Evolutionary conservation across 2,113 vertebrate genomes (phyloP).

Genomic region (Mirounga angustirostris): DNA sequence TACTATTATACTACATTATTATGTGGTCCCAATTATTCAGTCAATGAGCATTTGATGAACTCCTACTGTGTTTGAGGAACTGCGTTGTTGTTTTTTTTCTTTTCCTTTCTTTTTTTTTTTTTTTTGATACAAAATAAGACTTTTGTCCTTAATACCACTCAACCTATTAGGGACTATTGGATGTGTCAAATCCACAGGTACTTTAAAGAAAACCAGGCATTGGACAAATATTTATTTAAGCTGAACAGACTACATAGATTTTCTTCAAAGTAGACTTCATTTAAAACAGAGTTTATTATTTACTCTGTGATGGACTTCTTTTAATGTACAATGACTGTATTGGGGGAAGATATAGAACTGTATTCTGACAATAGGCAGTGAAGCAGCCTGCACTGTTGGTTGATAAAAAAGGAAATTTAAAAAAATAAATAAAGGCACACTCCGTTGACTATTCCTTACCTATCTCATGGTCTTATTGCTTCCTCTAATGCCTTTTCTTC

Average conservation of each 20-base stretch:
- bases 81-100: not conserved
- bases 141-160: not conserved
- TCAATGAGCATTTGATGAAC: not conserved
- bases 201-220: conserved; percentile 7
- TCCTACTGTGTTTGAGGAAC: not conserved
- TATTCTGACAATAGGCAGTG: not conserved
- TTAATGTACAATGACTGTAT: not conserved
- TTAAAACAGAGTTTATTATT: conserved; percentile 29
- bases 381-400: not conserved
- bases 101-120: not conserved
- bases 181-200: conserved; percentile 35
- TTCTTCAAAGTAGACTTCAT: not conserved
- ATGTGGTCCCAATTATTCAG: not conserved
- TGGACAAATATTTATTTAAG: not conserved
- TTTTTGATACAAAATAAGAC: not conserved
- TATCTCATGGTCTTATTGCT: not conserved
- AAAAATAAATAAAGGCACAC: not conserved
- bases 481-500: not conserved
- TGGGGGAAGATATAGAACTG: not conserved
- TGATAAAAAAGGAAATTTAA: not conserved
- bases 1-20: not conserved
- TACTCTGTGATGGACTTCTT: not conserved
- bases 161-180: not conserved
- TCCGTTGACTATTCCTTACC: not conserved
- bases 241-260: not conserved